phyloP scores from a whole-genome alignment of 2,888 invertebrate species.

The Chalcis sispes region DNA sequence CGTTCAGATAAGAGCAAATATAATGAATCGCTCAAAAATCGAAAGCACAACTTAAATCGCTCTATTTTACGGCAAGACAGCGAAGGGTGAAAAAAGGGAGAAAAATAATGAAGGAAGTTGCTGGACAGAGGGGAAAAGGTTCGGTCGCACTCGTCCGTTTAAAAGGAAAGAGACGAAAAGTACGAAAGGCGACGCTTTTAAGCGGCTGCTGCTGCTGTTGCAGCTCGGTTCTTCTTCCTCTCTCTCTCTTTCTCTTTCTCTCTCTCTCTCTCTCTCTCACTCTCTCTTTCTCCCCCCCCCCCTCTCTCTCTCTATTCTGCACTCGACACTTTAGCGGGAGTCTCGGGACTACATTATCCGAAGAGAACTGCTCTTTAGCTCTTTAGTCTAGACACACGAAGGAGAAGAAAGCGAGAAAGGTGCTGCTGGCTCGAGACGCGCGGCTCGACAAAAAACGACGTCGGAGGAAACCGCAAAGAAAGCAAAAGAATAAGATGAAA shows the following conservation, averaged over 20 bases:
- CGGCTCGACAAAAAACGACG: conserved; percentile 2
- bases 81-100: not conserved
- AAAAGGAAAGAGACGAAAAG: conserved; percentile 2
- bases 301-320: not conserved
- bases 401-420: conserved; percentile 42
- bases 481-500: not conserved
- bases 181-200: conserved; percentile 40
- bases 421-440: conserved; percentile 1
- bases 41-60: conserved; percentile 3
- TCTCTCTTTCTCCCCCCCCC: not conserved
- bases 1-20: no score
- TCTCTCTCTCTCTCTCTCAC: not conserved
- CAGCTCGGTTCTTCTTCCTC: not conserved
- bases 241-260: not conserved
- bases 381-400: conserved; percentile 58
- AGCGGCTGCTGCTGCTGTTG: conserved; percentile 19
- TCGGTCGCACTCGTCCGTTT: not conserved
- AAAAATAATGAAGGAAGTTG: conserved; percentile 7
- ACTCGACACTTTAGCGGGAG: conserved; percentile 33
- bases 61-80: not conserved
- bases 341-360: conserved; percentile 61
- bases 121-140: not conserved
- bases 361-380: conserved; percentile 59
- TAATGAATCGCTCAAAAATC: no score
- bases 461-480: conserved; percentile 16